A percentile compares a stretch with the other conserved stretches of the same genome.
Conservation (phyloP, 2,888 invertebrate genomes). For the Tubulanus polymorphus region DNA sequence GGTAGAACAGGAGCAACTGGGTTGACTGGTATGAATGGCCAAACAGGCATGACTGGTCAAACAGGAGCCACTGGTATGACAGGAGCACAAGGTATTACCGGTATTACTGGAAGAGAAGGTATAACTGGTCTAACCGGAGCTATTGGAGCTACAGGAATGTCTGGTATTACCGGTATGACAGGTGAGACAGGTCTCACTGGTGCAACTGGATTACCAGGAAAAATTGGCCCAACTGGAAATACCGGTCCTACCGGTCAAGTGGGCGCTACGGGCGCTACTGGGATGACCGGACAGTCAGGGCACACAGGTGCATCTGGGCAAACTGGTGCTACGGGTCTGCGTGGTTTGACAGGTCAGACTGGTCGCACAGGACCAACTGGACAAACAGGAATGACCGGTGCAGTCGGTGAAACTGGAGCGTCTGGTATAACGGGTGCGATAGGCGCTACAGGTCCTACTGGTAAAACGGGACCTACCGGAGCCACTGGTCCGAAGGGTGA, state of each 20-base stretch:
- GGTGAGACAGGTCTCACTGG: background rate
- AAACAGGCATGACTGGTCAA: background rate
- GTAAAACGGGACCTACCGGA: constrained; percentile 68
- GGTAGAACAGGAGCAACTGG: constrained; percentile 11
- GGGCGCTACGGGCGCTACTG: background rate
- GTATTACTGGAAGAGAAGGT: constrained; percentile 53
- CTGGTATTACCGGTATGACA: background rate
- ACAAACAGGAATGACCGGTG: background rate
- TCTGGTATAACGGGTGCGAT: constrained; percentile 1
- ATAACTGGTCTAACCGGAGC: background rate
- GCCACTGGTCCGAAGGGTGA: constrained; percentile 53
- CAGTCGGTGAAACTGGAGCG: constrained; percentile 7
- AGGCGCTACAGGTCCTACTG: constrained; percentile 1
- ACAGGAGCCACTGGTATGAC: constrained; percentile 25
- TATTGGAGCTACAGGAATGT: background rate
- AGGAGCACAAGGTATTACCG: constrained; percentile 69
- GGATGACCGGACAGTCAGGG: constrained; percentile 7
- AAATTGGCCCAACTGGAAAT: background rate
- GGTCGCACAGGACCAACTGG: constrained; percentile 47
- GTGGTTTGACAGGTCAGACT: constrained; percentile 9
- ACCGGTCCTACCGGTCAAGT: background rate
- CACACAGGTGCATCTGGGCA: constrained; percentile 7
- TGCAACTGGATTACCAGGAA: background rate
- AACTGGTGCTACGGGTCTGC: background rate
- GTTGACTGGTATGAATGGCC: constrained; percentile 16